Conservation (phyloP, 2,888 invertebrate species). For the Luffia ferchaultella region DNA sequence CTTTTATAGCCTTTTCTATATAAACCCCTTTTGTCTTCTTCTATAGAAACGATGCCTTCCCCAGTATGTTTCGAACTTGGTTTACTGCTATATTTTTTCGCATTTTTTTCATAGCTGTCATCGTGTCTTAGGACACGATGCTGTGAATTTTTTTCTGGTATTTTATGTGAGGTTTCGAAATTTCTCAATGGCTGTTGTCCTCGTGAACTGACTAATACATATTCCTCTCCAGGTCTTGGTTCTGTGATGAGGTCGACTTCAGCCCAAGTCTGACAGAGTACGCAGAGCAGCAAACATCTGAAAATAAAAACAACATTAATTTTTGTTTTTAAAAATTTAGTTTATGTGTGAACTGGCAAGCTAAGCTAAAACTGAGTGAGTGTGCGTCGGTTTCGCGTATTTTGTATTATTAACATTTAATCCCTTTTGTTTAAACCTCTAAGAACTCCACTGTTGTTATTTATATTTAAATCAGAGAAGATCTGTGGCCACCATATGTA, state of each 20-base stretch:
- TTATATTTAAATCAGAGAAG: too few relatives aligned
- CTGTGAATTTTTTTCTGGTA: conserved; percentile 60
- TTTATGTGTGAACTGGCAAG: background rate
- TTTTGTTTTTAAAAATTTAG: too few relatives aligned
- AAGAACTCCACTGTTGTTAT: too few relatives aligned
- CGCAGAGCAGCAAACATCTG: conserved; percentile 61
- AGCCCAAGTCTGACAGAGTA: conserved; percentile 42
- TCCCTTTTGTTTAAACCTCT: too few relatives aligned
- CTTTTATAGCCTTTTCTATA: conserved; percentile 43
- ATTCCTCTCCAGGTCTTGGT: conserved; percentile 72
- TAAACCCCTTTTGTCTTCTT: conserved; percentile 47
- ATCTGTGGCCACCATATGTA: too few relatives aligned
- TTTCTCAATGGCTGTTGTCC: conserved; percentile 51
- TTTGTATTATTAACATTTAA: too few relatives aligned
- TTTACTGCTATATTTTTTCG: conserved; percentile 43
- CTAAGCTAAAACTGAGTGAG: conserved; percentile 19
- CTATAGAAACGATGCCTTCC: conserved; percentile 55
- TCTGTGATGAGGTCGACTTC: conserved; percentile 70
- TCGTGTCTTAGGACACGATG: conserved; percentile 44
- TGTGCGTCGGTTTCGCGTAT: too few relatives aligned
- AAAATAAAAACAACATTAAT: conserved; percentile 46
- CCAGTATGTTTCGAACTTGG: conserved; percentile 30
- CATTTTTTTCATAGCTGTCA: conserved; percentile 49
- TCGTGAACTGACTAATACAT: conserved; percentile 69
- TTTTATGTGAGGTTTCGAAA: conserved; percentile 79